These are phyloP conservation scores for Neodiprion virginianus DNA, from an alignment of 1,140 invertebrate species.

Conservation along the genomic window DNA sequence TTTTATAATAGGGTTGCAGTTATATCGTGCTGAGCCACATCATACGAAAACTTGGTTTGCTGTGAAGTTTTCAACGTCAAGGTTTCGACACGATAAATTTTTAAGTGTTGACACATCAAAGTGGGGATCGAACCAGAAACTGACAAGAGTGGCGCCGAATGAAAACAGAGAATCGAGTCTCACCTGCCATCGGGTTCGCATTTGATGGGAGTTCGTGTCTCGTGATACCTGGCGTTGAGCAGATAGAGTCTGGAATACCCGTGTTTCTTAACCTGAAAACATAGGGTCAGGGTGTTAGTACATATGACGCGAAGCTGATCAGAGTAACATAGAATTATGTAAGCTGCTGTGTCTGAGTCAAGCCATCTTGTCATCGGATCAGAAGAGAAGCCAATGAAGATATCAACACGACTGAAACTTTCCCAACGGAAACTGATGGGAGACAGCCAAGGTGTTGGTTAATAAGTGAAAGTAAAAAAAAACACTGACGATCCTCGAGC, in stretches of 20 bases:
- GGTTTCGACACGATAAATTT: no score
- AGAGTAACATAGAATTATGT: constrained; percentile 42
- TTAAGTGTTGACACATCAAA: no score
- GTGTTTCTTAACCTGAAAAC: constrained; percentile 52
- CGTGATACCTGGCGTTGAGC: constrained; percentile 40
- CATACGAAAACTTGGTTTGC: no score
- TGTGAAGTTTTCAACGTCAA: no score
- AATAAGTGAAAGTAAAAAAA: no score
- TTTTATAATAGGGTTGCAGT: no score
- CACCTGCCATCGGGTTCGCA: constrained; percentile 41
- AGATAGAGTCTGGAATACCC: constrained; percentile 43
- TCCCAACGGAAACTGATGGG: no score
- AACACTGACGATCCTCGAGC: no score
- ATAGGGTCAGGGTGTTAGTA: background rate
- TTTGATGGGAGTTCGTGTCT: constrained; percentile 37
- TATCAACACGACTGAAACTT: no score
- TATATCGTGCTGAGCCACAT: no score
- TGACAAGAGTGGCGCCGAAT: background rate
- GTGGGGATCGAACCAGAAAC: background rate
- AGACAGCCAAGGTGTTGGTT: no score
- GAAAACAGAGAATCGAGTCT: constrained; percentile 19
- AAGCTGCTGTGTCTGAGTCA: constrained; percentile 38
- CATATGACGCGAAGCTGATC: constrained; percentile 22
- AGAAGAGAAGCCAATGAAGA: no score
- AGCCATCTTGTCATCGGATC: constrained; percentile 52